Percentiles rank a stretch among this genome's conserved stretches.
phyloP scores from a whole-genome alignment of 2,797 vertebrate species.

The Sarcoramphus papa region DNA sequence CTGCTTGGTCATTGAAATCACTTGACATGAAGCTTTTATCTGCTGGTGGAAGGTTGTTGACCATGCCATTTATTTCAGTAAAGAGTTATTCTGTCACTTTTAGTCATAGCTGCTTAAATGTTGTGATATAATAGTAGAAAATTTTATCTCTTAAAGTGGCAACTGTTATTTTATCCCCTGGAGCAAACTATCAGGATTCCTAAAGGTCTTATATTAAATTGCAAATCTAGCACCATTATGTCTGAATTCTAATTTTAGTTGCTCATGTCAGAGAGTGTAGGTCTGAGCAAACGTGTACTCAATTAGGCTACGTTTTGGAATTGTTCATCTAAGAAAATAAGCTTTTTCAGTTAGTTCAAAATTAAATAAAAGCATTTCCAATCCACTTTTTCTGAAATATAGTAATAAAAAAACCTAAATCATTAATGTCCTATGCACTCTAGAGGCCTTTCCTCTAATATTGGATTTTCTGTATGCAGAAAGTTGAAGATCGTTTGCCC shows the following conservation, averaged over 20 bases:
- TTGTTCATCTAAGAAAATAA: background rate
- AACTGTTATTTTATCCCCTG: conserved; percentile 9
- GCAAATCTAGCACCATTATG: background rate
- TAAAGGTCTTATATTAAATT: conserved; percentile 25
- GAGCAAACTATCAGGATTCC: conserved; percentile 24
- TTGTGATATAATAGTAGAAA: background rate
- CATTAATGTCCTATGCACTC: background rate
- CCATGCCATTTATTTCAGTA: background rate
- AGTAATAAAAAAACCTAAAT: background rate
- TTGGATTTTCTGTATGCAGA: background rate
- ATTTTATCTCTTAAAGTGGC: background rate
- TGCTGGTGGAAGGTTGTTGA: background rate
- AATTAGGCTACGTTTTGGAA: background rate
- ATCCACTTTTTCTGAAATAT: background rate
- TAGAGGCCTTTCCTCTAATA: background rate
- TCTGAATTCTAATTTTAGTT: conserved; percentile 15
- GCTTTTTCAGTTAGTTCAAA: background rate
- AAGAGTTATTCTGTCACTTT: background rate
- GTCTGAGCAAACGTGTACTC: background rate
- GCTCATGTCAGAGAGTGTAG: background rate
- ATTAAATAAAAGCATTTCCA: background rate
- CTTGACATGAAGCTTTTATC: conserved; percentile 4
- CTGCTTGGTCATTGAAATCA: background rate
- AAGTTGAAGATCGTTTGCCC: background rate
- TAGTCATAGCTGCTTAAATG: background rate